phyloP scores from a whole-genome alignment of 2,888 invertebrate genomes.

The Acronicta psi region DNA sequence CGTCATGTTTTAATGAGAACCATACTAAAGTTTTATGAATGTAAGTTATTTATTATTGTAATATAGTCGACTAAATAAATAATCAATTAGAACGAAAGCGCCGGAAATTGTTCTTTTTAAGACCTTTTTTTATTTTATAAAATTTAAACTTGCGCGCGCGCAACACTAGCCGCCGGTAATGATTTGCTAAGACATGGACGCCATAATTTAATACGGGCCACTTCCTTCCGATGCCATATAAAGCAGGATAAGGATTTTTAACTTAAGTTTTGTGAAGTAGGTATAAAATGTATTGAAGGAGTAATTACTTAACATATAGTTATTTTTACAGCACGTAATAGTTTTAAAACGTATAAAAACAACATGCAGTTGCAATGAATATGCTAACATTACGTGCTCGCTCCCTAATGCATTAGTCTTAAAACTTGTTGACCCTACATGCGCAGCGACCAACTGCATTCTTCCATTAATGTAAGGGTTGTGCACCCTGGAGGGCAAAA shows the following conservation, averaged over 20 bases:
- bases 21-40: conserved; percentile 71
- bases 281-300: conserved; percentile 2
- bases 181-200: conserved; percentile 78
- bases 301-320: too few relatives aligned
- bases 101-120: conserved; percentile 74
- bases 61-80: conserved; percentile 66
- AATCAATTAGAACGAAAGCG: conserved; percentile 76
- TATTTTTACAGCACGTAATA: too few relatives aligned
- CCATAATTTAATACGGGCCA: conserved; percentile 80
- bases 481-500: conserved; percentile 80
- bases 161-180: conserved; percentile 70
- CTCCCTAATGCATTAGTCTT: conserved; percentile 68
- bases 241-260: conserved; percentile 56
- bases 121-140: conserved; percentile 65
- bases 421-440: conserved; percentile 82
- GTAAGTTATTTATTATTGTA: conserved; percentile 68
- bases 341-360: conserved; percentile 3
- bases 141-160: conserved; percentile 57
- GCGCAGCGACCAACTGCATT: conserved; percentile 82
- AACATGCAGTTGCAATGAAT: conserved; percentile 27
- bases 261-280: conserved; percentile 40
- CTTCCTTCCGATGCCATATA: conserved; percentile 88
- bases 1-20: conserved; percentile 68
- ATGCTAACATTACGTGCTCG: conserved; percentile 23
- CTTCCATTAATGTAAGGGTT: conserved; percentile 83